Evolutionary conservation across 2,113 vertebrate genomes (phyloP), one percentile per base, ranked within the genome.

Genomic region (Eidolon helvum): DNA sequence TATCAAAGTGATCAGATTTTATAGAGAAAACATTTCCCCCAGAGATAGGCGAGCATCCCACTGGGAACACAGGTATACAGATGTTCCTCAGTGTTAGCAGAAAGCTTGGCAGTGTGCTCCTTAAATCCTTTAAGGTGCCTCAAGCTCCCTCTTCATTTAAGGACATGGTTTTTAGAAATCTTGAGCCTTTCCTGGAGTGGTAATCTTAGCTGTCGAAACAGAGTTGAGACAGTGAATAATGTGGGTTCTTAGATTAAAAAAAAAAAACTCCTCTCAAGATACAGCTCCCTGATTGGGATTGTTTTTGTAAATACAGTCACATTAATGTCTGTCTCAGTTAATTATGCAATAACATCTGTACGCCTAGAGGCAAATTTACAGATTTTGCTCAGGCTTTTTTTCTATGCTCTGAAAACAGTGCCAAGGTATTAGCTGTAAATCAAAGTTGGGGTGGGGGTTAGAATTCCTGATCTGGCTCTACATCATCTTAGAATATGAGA

Each of bases 261-360:
- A 94, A 57, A 69, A 87, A 94, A 57, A 57, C 22, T 16, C n/a
- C 63, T 87, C 97, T 95, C n/a, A 85, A 69, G 65, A 87, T 59
- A 59, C 26, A 88, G 75, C 66, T 77, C 50, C 96, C 24, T 96
- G 97, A 98, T 96, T 95, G 90, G 95, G 86, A 96, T 66, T 98
- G 40, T 87, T 63, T 97, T 98, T 97, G 59, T 97, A 87, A 97
- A 97, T 95, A 33, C 84, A 96, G 94, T 82, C 68, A 84, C 89
- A 74, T 96, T 95, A 92, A 97, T 98, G 96, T 83, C 77, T 72
- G 87, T 96, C 84, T 93, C 33, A 90, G 66, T 94, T 98, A 98
- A 96, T 97, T 97, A 90, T 95, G 79, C 91, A 97, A 97, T 97
- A 98, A 71, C 93, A 96, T 98, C 98, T 98, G 97, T 80, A 91